phyloP scores from a whole-genome alignment of 2,113 vertebrate genomes.

The Urocitellus parryii region DNA sequence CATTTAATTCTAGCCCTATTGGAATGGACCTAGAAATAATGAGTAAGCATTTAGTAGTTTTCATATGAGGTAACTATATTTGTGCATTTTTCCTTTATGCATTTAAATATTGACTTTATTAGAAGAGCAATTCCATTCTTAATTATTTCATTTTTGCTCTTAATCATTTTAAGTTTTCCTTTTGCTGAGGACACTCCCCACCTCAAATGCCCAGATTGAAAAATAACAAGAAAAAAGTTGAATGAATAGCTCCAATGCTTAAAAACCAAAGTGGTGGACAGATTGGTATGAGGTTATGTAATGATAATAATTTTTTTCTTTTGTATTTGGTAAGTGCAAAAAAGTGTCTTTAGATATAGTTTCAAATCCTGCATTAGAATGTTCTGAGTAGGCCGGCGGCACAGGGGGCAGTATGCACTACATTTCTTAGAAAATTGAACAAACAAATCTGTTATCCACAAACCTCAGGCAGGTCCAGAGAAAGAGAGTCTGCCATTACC shows the following conservation, averaged over 20 bases:
- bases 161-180: constrained; percentile 19
- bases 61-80: not conserved
- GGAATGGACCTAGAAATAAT: not conserved
- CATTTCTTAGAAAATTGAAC: not conserved
- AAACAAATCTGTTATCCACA: not conserved
- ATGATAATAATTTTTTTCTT: constrained; percentile 11
- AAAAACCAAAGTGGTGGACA: not conserved
- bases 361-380: constrained; percentile 10
- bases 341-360: not conserved
- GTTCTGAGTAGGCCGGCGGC: not conserved
- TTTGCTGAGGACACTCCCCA: not conserved
- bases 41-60: not conserved
- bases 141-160: not conserved
- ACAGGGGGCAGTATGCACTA: not conserved
- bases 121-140: not conserved
- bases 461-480: not conserved
- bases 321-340: not conserved
- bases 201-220: not conserved
- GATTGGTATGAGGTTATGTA: not conserved
- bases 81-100: not conserved
- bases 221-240: too few species aligned
- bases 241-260: not conserved
- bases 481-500: not conserved
- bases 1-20: not conserved
- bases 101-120: not conserved